A percentile compares a stretch with the other conserved stretches of the same genome.
These are phyloP conservation scores for Sinopyrophorus schimmeli DNA, from an alignment of 2,888 invertebrate species.

Conservation along the genomic window DNA sequence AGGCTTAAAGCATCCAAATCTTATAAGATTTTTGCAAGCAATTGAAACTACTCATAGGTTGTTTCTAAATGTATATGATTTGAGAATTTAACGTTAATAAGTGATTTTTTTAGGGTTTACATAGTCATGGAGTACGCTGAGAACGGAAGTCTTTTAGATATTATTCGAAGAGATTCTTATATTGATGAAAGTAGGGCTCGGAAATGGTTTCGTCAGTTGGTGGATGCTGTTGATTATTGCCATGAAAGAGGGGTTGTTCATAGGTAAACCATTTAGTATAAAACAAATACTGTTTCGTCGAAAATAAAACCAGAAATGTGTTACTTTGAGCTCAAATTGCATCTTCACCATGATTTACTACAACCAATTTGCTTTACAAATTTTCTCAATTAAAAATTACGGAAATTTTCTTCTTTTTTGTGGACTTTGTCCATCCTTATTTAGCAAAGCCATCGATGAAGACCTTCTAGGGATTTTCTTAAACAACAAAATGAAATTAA, in stretches of 20 bases:
- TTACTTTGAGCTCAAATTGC: no score
- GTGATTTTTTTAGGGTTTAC: slow-evolving; percentile 64
- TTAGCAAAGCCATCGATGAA: no score
- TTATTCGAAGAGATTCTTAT: slow-evolving; percentile 71
- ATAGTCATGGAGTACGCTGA: slow-evolving; percentile 84
- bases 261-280: slow-evolving; percentile 58
- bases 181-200: slow-evolving; percentile 71
- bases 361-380: no score
- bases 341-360: no score
- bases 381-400: no score
- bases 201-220: slow-evolving; percentile 72
- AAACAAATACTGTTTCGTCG: slow-evolving; percentile 1
- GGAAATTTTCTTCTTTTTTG: no score
- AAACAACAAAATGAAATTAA: no score
- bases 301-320: slow-evolving; percentile 9
- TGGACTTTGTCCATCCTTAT: no score
- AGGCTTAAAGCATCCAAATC: slow-evolving; percentile 75
- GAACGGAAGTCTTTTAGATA: slow-evolving; percentile 77
- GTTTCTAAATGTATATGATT: background rate
- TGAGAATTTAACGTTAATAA: background rate
- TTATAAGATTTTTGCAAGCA: slow-evolving; percentile 79
- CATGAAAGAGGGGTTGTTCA: slow-evolving; percentile 80
- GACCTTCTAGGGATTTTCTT: no score
- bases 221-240: slow-evolving; percentile 77
- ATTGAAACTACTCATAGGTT: slow-evolving; percentile 84